Base-by-base conservation (phyloP, 1,140 invertebrate species). In the Cydia strobilella region DNA sequence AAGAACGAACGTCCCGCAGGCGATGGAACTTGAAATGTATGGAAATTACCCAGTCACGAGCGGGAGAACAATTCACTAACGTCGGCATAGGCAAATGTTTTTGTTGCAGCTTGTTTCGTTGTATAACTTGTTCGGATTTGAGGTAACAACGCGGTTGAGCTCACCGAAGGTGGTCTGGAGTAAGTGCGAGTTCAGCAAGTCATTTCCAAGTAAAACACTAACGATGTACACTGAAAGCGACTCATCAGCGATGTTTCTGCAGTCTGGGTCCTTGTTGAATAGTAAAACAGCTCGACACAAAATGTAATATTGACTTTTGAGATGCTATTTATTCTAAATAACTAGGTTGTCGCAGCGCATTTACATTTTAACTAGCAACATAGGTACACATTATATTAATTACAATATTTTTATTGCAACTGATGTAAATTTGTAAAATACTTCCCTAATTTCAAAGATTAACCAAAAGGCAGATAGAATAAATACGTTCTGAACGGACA, bases 1-100 rank as follows among this genome's bases (percentile, higher is more conserved):
- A 91, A 93, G 91, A 93, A 93, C 89, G 90, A 93, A 91, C 91
- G 90, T 92, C 90, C 91, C 91, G 90, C 88, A 91, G 91, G 91
- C 91, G 91, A 93, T 91, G 85, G 90, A 93, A 93, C 91, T 93
- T 91, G 87, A 91, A 93, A 93, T 93, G 90, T 93, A 93, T 93
- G 91, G 89, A 93, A 93, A 93, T 93, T 93, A 93, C 91, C 90
- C 88, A 90, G 88, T 89, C 90, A 90, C 89, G 82, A 87, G 86
- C 90, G 89, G 82, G 88, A 90, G 90, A 93, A 93, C 91, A 93
- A 93, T 93, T 90, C 91, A 93, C 90, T 93, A 93, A 93, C 90
- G 82, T 82, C 75, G 87, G 87, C 87, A 88, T 91, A 91, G 90
- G 87, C 89, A 90, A 92, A 92, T 92, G 89, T 91, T 92, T 91